Base-by-base conservation (phyloP, 2,113 vertebrate genomes). In the Oreochromis aureus region DNA sequence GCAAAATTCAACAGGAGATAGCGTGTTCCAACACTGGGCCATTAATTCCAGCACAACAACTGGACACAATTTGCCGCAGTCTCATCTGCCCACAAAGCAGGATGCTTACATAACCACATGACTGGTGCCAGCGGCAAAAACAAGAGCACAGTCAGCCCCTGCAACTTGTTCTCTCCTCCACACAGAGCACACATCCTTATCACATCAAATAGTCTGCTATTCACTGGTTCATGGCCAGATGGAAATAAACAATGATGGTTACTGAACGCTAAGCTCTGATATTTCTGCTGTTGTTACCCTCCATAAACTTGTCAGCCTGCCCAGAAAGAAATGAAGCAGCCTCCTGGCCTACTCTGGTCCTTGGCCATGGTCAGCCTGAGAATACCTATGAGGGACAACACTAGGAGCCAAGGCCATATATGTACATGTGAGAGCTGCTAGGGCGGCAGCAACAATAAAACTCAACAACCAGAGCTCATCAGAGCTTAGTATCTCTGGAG, bases 11-110 rank as follows among this genome's bases (percentile, higher is more conserved):
- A 55, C 73, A 61, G 82, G 73, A 87, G 79, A 90, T 13, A 36
- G 39, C 71, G 19, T 76, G 87, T 84, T 91, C 71, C 84, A 73
- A 83, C 82, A 80, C 58, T 15, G 44, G 54, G 54, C 51, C 81
- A 87, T 85, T 89, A 86, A 93, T 92, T 93, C 88, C 86, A 81
- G 69, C 87, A 92, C 86, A 93, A 95, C 94, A 93, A 92, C 89
- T 92, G 92, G 88, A 90, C 82, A 83, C 86, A 82, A 69, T 91
- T 83, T 90, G 93, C 91, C 55, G 91, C 92, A 93, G 92, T 91
- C 90, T 93, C 89, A 90, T 93, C 91, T 94, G 93, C 92, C 87
- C 88, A 94, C 91, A 92, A 87, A 94, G 91, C 89, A 86, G 85
- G 87, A 87, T 55, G 89, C 93, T 96, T 95, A 94, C 80, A 87